A percentile compares a stretch with the other conserved stretches of the same genome.
These are phyloP conservation scores for Megalopta genalis DNA, from an alignment of 1,140 invertebrate species.

Conservation along the genomic window DNA sequence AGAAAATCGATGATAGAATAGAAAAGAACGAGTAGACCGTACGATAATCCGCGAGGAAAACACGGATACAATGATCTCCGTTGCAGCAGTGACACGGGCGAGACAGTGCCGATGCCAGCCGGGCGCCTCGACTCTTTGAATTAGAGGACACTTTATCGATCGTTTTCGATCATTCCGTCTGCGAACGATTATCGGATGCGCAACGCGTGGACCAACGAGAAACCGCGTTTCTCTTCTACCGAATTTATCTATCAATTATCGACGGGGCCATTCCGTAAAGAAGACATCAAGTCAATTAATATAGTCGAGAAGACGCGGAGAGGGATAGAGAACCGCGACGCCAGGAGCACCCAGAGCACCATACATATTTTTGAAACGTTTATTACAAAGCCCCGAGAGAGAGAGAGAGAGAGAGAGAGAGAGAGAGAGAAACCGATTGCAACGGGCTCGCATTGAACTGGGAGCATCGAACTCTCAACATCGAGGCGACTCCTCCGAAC, in stretches of 20 bases:
- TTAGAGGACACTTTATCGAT: constrained; percentile 10
- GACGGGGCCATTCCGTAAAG: constrained; percentile 53
- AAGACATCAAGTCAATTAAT: constrained; percentile 62
- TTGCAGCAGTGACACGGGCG: constrained; percentile 10
- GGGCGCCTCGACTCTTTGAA: accelerated
- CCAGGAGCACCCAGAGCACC: background rate
- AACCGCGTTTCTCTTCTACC: background rate
- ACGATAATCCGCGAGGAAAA: too few relatives aligned
- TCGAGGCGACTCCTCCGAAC: constrained; percentile 49
- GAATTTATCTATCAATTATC: constrained; percentile 25
- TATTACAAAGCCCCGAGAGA: too few relatives aligned
- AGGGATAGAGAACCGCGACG: background rate
- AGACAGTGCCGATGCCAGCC: background rate
- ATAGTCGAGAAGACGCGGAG: background rate
- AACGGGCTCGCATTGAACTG: background rate
- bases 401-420: too few relatives aligned
- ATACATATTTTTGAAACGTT: constrained; percentile 65
- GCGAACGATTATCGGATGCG: constrained; percentile 4
- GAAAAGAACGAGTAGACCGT: background rate
- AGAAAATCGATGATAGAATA: background rate
- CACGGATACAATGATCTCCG: background rate
- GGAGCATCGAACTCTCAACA: constrained; percentile 18
- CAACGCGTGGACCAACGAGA: constrained; percentile 50
- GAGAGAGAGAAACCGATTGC: too few relatives aligned
- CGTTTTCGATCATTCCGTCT: background rate